phyloP scores from a whole-genome alignment of 1,140 invertebrate genomes.

The Platorchestia sp. region DNA sequence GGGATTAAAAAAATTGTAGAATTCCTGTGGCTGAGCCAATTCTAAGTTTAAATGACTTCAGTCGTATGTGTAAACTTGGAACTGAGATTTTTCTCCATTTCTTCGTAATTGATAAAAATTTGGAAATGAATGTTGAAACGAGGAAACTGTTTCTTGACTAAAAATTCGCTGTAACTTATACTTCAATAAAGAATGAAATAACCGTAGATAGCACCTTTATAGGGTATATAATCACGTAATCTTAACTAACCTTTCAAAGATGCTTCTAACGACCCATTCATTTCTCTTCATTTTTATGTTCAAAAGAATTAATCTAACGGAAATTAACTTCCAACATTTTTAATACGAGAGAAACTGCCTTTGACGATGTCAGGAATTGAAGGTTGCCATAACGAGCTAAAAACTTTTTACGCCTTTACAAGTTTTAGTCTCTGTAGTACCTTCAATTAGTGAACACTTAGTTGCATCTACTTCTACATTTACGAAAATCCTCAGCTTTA shows the following conservation, averaged over 20 bases:
- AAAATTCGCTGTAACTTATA: neutral
- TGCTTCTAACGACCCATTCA: too few relatives aligned
- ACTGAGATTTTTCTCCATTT: neutral
- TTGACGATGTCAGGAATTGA: neutral
- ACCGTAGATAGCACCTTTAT: neutral
- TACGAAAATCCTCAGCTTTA: neutral
- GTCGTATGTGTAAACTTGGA: neutral
- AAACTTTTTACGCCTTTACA: neutral
- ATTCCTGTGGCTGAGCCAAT: neutral
- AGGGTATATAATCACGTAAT: too few relatives aligned
- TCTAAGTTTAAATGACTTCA: neutral
- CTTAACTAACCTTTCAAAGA: too few relatives aligned
- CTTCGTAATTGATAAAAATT: neutral
- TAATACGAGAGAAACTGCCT: neutral
- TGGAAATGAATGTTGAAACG: neutral
- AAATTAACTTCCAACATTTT: neutral
- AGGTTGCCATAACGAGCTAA: neutral
- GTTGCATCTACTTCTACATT: neutral
- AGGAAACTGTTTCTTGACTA: neutral
- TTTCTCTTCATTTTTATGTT: too few relatives aligned
- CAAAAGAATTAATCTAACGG: neutral
- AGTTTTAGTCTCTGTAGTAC: neutral
- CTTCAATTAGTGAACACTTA: neutral
- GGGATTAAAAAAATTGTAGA: neutral
- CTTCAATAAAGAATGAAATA: neutral